Conservation (phyloP, 2,797 vertebrate genomes). For the Pseudochirops corinnae region DNA sequence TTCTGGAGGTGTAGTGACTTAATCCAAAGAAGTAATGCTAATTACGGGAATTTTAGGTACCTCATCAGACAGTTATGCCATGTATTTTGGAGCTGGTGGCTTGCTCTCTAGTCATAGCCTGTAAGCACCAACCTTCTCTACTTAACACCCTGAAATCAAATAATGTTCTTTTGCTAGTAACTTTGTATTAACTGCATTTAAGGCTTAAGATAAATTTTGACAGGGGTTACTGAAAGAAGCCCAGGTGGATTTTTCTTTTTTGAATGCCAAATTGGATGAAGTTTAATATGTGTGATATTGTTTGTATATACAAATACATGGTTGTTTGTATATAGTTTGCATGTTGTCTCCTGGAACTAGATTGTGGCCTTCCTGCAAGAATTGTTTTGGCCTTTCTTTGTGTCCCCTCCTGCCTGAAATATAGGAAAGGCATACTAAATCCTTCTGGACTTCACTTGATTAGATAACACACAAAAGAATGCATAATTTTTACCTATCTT, state of each 20-base stretch:
- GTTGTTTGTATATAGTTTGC: background rate
- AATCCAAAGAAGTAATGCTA: slow-evolving; percentile 23
- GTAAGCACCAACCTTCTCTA: background rate
- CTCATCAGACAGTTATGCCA: background rate
- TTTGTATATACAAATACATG: background rate
- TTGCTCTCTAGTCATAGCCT: background rate
- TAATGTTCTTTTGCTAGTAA: background rate
- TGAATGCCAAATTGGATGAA: background rate
- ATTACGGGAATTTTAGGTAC: background rate
- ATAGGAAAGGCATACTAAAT: background rate
- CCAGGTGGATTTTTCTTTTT: background rate
- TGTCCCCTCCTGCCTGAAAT: background rate
- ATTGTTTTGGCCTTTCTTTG: background rate
- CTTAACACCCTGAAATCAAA: background rate
- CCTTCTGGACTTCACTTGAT: background rate
- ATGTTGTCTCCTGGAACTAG: background rate
- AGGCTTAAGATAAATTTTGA: background rate
- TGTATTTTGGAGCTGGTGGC: background rate
- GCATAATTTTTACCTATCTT: background rate
- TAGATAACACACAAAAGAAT: background rate
- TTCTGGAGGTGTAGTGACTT: slow-evolving; percentile 14
- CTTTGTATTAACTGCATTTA: background rate
- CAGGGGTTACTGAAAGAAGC: background rate
- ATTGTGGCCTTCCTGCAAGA: background rate
- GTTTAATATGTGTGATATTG: background rate